Percentiles rank a stretch among this genome's conserved stretches.
Evolutionary conservation across 2,797 vertebrate species (phyloP).

Genomic region (Hoplostethus atlanticus): DNA sequence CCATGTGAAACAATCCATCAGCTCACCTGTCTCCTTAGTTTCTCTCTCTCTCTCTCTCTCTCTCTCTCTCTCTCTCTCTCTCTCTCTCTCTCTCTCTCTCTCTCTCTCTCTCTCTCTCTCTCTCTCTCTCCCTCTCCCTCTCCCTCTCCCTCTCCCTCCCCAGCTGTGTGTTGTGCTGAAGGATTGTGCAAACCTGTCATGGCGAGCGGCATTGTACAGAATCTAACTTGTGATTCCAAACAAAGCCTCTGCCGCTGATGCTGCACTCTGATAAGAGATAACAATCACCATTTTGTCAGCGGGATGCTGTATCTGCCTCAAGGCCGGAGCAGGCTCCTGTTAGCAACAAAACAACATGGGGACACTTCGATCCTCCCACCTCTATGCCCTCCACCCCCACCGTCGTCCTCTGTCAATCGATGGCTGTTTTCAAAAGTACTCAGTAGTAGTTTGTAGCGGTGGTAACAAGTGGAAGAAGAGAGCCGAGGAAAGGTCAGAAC

Average conservation of each 20-base stretch:
- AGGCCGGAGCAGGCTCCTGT: slow-evolving; percentile 62
- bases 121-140: too few species aligned
- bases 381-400: slow-evolving; percentile 23
- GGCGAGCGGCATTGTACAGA: slow-evolving; percentile 42
- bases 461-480: slow-evolving; percentile 56
- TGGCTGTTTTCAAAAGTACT: slow-evolving; percentile 72
- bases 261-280: slow-evolving; percentile 72
- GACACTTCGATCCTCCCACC: slow-evolving; percentile 68
- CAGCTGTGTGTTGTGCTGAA: slow-evolving; percentile 46
- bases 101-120: slow-evolving; percentile 28
- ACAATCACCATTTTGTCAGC: slow-evolving; percentile 79
- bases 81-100: slow-evolving; percentile 8
- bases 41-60: too few species aligned
- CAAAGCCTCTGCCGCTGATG: slow-evolving; percentile 60
- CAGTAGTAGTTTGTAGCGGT: slow-evolving; percentile 58
- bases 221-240: slow-evolving; percentile 66
- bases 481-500: slow-evolving; percentile 71
- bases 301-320: slow-evolving; percentile 66
- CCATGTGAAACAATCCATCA: slow-evolving; percentile 45
- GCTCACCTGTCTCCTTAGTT: slow-evolving; percentile 12
- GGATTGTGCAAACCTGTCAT: slow-evolving; percentile 64
- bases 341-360: slow-evolving; percentile 71
- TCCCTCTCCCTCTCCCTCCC: slow-evolving; percentile 48
- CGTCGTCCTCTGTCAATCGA: slow-evolving; percentile 69
- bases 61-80: too few species aligned